Evolutionary conservation across 2,888 invertebrate species (phyloP).

Genomic region (Drosophila affinis): DNA sequence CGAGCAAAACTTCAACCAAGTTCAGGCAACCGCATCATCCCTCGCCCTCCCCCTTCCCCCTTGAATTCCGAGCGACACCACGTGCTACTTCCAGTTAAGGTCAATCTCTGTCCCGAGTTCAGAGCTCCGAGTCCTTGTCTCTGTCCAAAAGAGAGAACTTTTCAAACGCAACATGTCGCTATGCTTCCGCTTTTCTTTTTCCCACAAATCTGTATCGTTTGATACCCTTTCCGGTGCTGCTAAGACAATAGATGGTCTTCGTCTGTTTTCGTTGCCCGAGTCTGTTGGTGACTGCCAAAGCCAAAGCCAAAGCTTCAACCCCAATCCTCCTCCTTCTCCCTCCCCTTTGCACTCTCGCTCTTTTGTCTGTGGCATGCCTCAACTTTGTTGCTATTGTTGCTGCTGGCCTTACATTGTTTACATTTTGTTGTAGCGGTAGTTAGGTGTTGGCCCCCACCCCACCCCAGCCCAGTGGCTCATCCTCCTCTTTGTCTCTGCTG

Average conservation of each 20-base stretch:
- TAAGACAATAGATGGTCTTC: slow-evolving; percentile 4
- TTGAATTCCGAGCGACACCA: slow-evolving; percentile 37
- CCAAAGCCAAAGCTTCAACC: background rate
- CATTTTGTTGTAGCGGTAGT: slow-evolving; percentile 67
- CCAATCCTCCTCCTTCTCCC: too few species aligned
- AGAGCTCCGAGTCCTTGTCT: too few species aligned
- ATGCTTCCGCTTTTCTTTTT: slow-evolving; percentile 63
- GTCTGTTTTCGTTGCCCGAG: background rate
- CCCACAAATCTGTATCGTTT: background rate
- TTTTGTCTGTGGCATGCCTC: slow-evolving; percentile 40
- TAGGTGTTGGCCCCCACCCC: slow-evolving; percentile 35
- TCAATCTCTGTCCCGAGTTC: slow-evolving; percentile 39
- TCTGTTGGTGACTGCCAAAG: background rate
- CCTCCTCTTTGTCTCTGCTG: slow-evolving; percentile 19
- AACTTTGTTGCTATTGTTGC: slow-evolving; percentile 47
- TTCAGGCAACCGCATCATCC: slow-evolving; percentile 37
- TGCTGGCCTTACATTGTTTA: slow-evolving; percentile 76
- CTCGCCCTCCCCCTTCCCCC: background rate
- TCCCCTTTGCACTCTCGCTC: background rate
- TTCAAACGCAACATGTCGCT: slow-evolving; percentile 77
- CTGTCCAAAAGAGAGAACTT: slow-evolving; percentile 40
- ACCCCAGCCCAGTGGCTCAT: background rate
- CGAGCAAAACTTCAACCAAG: slow-evolving; percentile 24
- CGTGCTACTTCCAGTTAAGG: slow-evolving; percentile 55
- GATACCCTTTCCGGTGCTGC: background rate